These are phyloP conservation scores for Galaxea fascicularis DNA, from an alignment of 92 coral and sea anemone species.

Conservation along the genomic window DNA sequence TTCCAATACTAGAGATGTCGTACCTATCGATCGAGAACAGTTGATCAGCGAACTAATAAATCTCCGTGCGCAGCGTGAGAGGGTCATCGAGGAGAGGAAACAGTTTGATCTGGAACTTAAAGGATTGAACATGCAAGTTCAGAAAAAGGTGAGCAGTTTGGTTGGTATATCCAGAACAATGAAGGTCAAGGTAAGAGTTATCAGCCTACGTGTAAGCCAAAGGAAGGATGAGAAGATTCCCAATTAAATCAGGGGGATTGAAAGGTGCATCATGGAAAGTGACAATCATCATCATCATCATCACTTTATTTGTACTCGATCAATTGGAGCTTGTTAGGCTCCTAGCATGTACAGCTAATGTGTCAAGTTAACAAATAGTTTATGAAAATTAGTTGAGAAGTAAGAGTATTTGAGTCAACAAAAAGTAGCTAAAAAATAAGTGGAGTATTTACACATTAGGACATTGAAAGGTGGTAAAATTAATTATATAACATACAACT, in stretches of 20 bases:
- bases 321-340: neutral
- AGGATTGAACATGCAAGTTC: constrained; percentile 74
- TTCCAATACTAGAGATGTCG: neutral
- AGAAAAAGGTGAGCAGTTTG: constrained; percentile 71
- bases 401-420: neutral
- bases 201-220: no score
- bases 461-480: no score
- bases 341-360: no score
- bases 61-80: constrained; percentile 72
- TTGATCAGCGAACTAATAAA: constrained; percentile 69
- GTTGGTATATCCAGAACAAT: no score
- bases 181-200: no score
- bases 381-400: neutral
- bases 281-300: no score
- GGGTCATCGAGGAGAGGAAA: constrained; percentile 78
- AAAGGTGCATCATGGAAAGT: no score
- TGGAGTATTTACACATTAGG: neutral
- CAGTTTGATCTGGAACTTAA: constrained; percentile 83
- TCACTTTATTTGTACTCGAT: constrained; percentile 1
- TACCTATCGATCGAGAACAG: constrained; percentile 64
- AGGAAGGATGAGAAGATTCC: no score
- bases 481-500: no score
- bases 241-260: no score
- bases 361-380: neutral
- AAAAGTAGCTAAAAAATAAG: neutral